Evolutionary conservation across 1,140 invertebrate species (phyloP).

Genomic region (Apis cerana): DNA sequence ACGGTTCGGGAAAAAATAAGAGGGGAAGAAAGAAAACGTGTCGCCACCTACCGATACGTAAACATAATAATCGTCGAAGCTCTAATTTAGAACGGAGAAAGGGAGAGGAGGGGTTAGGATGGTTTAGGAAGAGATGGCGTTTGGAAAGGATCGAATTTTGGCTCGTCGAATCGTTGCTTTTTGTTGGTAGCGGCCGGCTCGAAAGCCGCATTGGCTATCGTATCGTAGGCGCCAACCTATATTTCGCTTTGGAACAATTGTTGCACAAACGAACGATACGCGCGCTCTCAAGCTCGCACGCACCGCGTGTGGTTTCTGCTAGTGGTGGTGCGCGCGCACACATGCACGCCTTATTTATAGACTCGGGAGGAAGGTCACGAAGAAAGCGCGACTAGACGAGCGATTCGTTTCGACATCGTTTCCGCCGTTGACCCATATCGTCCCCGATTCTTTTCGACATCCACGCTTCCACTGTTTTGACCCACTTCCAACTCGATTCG

Average conservation of each 20-base stretch:
- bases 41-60: neutral
- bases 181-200: constrained; percentile 2
- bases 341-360: constrained; percentile 66
- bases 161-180: constrained; percentile 5
- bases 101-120: neutral
- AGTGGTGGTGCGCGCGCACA: neutral
- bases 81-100: neutral
- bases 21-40: neutral
- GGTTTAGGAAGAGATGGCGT: neutral
- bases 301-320: constrained; percentile 35
- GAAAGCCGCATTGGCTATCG: constrained; percentile 27
- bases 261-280: constrained; percentile 49
- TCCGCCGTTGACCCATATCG: constrained; percentile 74
- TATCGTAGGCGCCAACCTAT: constrained; percentile 54
- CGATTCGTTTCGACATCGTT: constrained; percentile 70
- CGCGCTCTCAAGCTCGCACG: constrained; percentile 47
- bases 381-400: constrained; percentile 72
- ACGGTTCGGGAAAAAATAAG: no score
- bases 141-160: constrained; percentile 17
- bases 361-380: constrained; percentile 71
- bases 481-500: constrained; percentile 49
- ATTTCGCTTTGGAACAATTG: constrained; percentile 46
- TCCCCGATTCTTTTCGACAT: constrained; percentile 70
- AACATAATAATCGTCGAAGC: neutral
- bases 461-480: constrained; percentile 56